Conservation (phyloP, 2,888 invertebrate species). For the Zaprionus lineosus region DNA sequence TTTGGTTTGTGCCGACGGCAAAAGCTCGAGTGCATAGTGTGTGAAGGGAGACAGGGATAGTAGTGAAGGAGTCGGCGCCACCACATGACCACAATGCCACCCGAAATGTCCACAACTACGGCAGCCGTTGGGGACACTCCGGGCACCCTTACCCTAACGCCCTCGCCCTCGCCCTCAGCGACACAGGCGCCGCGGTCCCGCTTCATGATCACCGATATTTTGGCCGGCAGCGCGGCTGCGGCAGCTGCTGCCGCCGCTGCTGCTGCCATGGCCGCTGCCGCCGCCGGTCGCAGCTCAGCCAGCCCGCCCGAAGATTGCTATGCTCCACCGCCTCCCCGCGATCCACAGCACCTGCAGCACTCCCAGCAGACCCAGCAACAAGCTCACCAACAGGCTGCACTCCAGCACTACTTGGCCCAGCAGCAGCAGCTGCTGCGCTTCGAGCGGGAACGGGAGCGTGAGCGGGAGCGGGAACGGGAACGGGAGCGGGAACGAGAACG, state of each 20-base stretch:
- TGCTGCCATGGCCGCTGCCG: slow-evolving; percentile 58
- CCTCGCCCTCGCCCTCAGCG: slow-evolving; percentile 46
- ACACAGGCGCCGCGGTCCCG: slow-evolving; percentile 87
- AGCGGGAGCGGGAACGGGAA: slow-evolving; percentile 49
- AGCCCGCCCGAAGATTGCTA: slow-evolving; percentile 57
- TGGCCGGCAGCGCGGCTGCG: slow-evolving; percentile 85
- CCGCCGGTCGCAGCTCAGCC: slow-evolving; percentile 50
- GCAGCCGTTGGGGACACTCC: slow-evolving; percentile 73
- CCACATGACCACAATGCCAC: slow-evolving; percentile 82
- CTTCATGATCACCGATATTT: slow-evolving; percentile 95
- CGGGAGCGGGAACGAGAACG: slow-evolving; percentile 46
- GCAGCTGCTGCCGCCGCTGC: slow-evolving; percentile 75
- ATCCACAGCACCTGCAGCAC: slow-evolving; percentile 61
- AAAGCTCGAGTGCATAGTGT: not conserved
- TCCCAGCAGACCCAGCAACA: slow-evolving; percentile 61
- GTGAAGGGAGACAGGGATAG: not conserved
- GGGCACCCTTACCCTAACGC: slow-evolving; percentile 46
- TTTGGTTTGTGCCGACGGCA: slow-evolving; percentile 46
- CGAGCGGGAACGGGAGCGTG: slow-evolving; percentile 62
- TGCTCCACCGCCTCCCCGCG: slow-evolving; percentile 41
- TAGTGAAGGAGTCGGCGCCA: slow-evolving; percentile 24
- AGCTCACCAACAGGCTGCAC: slow-evolving; percentile 70
- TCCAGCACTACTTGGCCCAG: slow-evolving; percentile 77
- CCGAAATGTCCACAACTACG: slow-evolving; percentile 80
- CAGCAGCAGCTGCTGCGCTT: slow-evolving; percentile 76